phyloP scores from a whole-genome alignment of 2,888 invertebrate species.

The Epinotia demarniana region DNA sequence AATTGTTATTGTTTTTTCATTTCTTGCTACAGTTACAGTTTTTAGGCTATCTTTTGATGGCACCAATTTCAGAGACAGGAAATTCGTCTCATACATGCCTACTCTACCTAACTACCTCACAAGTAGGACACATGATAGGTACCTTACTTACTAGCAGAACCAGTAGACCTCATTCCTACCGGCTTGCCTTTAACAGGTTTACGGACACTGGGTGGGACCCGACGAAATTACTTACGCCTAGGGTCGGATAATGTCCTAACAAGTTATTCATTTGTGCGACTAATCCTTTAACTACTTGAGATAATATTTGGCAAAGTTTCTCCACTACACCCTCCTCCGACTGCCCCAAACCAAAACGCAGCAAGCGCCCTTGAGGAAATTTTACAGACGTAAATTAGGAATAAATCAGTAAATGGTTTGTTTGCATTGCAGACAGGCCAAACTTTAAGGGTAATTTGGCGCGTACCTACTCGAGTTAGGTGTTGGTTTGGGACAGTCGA shows the following conservation, averaged over 20 bases:
- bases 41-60: not conserved
- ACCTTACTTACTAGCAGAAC: no score
- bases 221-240: not conserved
- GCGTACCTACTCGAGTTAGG: not conserved
- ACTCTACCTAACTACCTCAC: not conserved
- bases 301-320: not conserved
- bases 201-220: not conserved
- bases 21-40: not conserved
- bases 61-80: no score
- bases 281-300: not conserved
- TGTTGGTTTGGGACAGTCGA: not conserved
- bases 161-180: not conserved
- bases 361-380: not conserved
- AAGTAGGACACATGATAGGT: no score
- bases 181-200: constrained; percentile 4
- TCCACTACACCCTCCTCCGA: not conserved
- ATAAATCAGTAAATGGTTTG: no score
- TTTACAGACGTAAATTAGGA: no score
- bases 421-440: no score
- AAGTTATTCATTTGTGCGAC: not conserved
- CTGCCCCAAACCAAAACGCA: not conserved
- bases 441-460: no score
- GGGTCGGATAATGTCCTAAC: not conserved
- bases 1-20: not conserved
- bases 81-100: not conserved